A percentile compares a stretch with the other conserved stretches of the same genome.
Conservation (phyloP, 2,797 vertebrate genomes). For the Cossypha heuglini region DNA sequence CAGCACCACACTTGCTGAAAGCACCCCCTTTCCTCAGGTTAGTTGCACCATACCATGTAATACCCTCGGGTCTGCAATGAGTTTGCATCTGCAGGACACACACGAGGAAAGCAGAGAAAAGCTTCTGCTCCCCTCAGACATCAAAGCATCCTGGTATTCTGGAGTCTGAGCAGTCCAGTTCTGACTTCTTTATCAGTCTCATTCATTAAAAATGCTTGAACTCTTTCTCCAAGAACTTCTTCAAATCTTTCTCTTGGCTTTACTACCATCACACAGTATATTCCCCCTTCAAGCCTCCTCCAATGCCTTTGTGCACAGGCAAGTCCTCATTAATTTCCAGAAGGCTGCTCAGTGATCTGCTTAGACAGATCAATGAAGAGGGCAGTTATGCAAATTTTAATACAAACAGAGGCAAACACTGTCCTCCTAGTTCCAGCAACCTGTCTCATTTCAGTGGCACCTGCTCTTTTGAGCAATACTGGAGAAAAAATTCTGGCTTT, state of each 20-base stretch:
- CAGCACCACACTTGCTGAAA: neutral
- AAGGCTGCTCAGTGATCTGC: neutral
- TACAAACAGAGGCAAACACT: neutral
- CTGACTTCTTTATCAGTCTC: neutral
- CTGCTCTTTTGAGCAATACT: neutral
- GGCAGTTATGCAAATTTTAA: neutral
- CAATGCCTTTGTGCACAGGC: neutral
- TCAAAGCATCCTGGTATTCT: neutral
- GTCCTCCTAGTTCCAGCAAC: neutral
- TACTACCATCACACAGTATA: neutral
- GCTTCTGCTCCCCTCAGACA: neutral
- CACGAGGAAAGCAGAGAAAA: neutral
- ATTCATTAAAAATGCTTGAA: neutral
- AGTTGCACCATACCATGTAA: neutral
- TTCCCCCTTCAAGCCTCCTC: neutral
- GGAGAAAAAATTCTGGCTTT: neutral
- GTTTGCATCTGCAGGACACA: neutral
- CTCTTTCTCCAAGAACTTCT: neutral
- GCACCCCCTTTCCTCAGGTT: neutral
- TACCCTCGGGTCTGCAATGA: fast-evolving
- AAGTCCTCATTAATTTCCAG: neutral
- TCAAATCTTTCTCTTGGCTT: neutral
- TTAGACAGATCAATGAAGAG: neutral
- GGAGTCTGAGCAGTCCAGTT: neutral
- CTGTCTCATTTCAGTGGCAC: neutral